A percentile compares a stretch with the other conserved stretches of the same genome.
Evolutionary conservation across 2,113 vertebrate genomes (phyloP).

Genomic region (Ciconia boyciana): DNA sequence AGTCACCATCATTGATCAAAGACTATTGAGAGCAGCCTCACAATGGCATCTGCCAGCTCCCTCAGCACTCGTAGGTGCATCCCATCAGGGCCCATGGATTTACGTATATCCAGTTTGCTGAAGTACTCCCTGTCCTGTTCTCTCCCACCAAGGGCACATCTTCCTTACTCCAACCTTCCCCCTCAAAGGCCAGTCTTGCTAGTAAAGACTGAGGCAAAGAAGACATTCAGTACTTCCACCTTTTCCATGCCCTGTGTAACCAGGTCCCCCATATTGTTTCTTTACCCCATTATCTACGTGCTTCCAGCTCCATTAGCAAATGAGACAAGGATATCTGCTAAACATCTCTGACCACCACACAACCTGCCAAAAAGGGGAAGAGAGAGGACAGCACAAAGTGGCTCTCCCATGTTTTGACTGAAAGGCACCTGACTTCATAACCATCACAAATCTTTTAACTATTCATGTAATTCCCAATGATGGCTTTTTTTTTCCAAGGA

Average conservation of each 20-base stretch:
- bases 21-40: neutral
- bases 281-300: neutral
- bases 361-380: neutral
- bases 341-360: neutral
- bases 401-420: neutral
- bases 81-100: neutral
- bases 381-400: neutral
- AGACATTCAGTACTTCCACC: neutral
- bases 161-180: neutral
- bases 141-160: neutral
- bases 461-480: neutral
- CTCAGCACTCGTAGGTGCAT: neutral
- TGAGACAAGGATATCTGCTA: neutral
- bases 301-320: neutral
- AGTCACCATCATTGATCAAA: neutral
- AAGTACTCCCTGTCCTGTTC: neutral
- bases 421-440: neutral
- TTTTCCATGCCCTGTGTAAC: neutral
- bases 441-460: neutral
- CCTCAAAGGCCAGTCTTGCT: neutral
- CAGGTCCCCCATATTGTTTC: rapidly evolving
- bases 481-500: neutral
- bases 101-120: neutral
- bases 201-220: neutral
- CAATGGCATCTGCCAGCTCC: neutral